A percentile compares a stretch with the other conserved stretches of the same genome.
These are phyloP conservation scores for Dasysyrphus albostriatus DNA, from an alignment of 2,888 invertebrate genomes.

Conservation along the genomic window DNA sequence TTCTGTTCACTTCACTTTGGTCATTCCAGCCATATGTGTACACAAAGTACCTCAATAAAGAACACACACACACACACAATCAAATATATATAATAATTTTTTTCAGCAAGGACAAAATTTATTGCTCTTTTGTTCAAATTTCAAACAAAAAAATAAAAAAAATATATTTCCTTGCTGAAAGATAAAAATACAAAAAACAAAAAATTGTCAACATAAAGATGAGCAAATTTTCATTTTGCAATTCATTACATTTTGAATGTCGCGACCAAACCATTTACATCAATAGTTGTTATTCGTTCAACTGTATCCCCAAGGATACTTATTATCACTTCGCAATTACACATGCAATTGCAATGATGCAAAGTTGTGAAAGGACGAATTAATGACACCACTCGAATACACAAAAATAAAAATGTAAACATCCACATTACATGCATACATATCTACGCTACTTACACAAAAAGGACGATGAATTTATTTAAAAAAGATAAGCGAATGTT, in stretches of 20 bases:
- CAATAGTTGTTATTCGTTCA: constrained; percentile 24
- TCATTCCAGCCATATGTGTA: constrained; percentile 40
- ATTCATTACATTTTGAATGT: constrained; percentile 58
- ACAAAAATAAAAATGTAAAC: constrained; percentile 54
- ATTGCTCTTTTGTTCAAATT: constrained; percentile 53
- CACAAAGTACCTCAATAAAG: constrained; percentile 1
- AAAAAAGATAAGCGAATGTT: constrained; percentile 68
- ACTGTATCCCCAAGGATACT: constrained; percentile 66
- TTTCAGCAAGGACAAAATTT: constrained; percentile 58
- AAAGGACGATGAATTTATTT: constrained; percentile 45
- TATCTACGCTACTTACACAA: neutral
- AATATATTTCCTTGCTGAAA: constrained; percentile 16
- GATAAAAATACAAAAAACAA: constrained; percentile 8
- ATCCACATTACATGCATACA: constrained; percentile 4
- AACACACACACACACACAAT: neutral
- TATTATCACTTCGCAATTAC: constrained; percentile 73
- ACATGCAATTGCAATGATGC: constrained; percentile 62
- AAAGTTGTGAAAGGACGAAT: constrained; percentile 59
- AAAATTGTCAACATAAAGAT: constrained; percentile 56
- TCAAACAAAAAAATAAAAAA: constrained; percentile 1
- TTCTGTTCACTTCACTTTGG: constrained; percentile 25
- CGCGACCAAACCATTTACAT: constrained; percentile 10
- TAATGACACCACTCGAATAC: constrained; percentile 59
- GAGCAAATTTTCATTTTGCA: constrained; percentile 62
- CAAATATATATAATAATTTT: constrained; percentile 20